Conservation (phyloP, 2,797 vertebrate species). For the Novumbra hubbsi region DNA sequence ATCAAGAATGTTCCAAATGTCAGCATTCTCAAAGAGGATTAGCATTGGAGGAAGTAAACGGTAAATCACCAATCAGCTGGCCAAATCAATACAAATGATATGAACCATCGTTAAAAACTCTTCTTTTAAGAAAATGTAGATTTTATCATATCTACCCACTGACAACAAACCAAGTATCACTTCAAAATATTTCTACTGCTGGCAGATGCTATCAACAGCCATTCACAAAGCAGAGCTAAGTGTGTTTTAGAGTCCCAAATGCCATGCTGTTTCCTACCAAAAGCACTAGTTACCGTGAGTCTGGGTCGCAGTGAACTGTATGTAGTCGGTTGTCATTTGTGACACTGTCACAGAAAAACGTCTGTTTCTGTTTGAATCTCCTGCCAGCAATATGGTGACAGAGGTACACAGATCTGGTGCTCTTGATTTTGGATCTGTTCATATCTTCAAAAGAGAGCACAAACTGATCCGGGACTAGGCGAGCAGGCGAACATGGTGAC, state of each 20-base stretch:
- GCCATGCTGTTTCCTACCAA: not conserved
- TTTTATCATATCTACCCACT: constrained; percentile 52
- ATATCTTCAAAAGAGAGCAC: not conserved
- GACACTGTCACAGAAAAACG: not conserved
- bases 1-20: constrained; percentile 96
- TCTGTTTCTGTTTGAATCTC: constrained; percentile 20
- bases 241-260: not conserved
- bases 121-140: constrained; percentile 53
- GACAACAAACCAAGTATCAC: constrained; percentile 34
- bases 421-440: not conserved
- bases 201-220: constrained; percentile 23
- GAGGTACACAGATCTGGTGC: constrained; percentile 30
- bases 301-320: not conserved
- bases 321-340: not conserved
- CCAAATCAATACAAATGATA: constrained; percentile 50
- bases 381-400: constrained; percentile 8
- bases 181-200: not conserved
- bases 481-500: constrained; percentile 12
- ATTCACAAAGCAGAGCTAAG: not conserved
- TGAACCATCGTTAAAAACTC: constrained; percentile 60
- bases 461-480: not conserved
- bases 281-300: not conserved
- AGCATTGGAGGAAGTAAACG: constrained; percentile 82
- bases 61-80: constrained; percentile 65
- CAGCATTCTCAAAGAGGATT: constrained; percentile 83